Evolutionary conservation across 2,888 invertebrate genomes (phyloP).

Genomic region (Drosophila atripex): DNA sequence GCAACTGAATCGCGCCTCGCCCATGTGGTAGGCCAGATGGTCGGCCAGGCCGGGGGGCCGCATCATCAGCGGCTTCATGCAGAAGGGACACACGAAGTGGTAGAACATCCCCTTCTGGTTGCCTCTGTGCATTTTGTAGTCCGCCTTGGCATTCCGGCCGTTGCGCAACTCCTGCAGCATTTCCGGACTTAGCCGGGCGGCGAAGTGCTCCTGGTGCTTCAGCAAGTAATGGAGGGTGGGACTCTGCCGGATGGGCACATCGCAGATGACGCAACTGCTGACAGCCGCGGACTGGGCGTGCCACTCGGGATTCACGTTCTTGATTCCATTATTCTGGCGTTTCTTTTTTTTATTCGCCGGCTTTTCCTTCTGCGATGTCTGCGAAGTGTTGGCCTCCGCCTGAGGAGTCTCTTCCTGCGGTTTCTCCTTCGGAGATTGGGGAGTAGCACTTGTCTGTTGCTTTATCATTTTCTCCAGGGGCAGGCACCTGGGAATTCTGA

Average conservation of each 20-base stretch:
- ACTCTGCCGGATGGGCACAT: constrained; percentile 14
- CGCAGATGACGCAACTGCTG: constrained; percentile 73
- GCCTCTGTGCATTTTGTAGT: constrained; percentile 11
- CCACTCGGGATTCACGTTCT: constrained; percentile 74
- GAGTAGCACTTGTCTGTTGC: background rate
- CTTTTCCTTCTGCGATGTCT: background rate
- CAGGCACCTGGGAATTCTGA: constrained; percentile 6
- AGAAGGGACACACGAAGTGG: constrained; percentile 78
- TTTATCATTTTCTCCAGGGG: background rate
- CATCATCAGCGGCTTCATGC: constrained; percentile 61
- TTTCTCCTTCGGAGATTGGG: too few species aligned
- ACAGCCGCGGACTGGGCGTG: constrained; percentile 71
- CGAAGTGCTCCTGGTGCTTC: constrained; percentile 74
- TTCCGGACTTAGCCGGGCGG: constrained; percentile 74
- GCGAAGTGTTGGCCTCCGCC: background rate
- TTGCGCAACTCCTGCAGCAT: constrained; percentile 62
- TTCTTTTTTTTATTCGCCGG: constrained; percentile 1
- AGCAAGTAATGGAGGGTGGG: constrained; percentile 66
- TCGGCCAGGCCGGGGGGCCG: constrained; percentile 84
- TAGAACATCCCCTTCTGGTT: constrained; percentile 10
- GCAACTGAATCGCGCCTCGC: constrained; percentile 90
- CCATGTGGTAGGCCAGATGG: constrained; percentile 91
- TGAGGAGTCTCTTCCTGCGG: background rate
- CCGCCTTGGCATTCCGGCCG: constrained; percentile 40
- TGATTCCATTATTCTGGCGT: background rate